Conservation (phyloP, 2,888 invertebrate species). For the Agriopis leucophaearia region DNA sequence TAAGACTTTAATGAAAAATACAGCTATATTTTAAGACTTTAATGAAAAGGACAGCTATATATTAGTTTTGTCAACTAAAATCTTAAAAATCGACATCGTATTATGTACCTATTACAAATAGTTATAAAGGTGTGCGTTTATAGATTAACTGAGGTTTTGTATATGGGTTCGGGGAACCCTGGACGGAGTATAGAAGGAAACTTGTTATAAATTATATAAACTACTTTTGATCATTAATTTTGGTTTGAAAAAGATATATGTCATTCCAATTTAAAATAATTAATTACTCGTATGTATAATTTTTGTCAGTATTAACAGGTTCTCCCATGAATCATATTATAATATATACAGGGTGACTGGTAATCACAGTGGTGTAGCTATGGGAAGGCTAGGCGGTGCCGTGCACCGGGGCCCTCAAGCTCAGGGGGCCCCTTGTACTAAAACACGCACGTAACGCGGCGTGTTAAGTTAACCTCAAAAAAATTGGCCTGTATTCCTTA, state of each 20-base stretch:
- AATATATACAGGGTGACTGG: too few species aligned
- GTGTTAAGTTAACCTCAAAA: too few species aligned
- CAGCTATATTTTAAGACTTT: not conserved
- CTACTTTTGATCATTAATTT: not conserved
- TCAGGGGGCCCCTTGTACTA: too few species aligned
- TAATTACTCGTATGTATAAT: too few species aligned
- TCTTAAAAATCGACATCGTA: not conserved
- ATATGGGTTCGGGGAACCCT: not conserved
- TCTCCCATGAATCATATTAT: too few species aligned
- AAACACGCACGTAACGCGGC: too few species aligned
- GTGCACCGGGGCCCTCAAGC: too few species aligned
- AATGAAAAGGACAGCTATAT: not conserved
- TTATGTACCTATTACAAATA: not conserved
- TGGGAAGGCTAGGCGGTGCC: too few species aligned
- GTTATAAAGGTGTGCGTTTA: constrained; percentile 5
- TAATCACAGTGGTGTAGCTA: too few species aligned
- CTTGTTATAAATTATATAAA: not conserved
- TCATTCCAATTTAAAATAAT: not conserved
- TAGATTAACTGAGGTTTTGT: not conserved
- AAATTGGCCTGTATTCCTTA: too few species aligned
- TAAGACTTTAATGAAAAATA: not conserved
- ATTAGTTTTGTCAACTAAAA: not conserved
- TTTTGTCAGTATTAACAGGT: too few species aligned
- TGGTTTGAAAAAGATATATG: not conserved
- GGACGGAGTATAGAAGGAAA: not conserved